phyloP scores from a whole-genome alignment of 2,888 invertebrate species.

The Erannis defoliaria region DNA sequence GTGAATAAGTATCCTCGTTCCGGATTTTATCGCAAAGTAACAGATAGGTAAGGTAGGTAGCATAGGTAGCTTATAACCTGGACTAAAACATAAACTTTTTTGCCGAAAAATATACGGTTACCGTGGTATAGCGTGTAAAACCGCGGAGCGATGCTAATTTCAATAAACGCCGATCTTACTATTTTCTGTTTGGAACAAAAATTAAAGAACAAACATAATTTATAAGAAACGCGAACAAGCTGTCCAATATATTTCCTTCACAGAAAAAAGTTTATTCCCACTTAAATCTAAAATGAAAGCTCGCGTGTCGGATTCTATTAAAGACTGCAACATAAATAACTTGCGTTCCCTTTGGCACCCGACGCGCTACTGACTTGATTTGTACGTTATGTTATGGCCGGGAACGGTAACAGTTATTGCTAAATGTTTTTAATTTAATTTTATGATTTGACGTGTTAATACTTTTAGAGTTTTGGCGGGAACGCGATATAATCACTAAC shows the following conservation, averaged over 20 bases:
- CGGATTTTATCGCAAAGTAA: too few relatives aligned
- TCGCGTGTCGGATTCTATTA: conserved; percentile 28
- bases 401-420: neutral
- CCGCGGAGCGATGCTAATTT: too few relatives aligned
- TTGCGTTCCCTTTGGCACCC: conserved; percentile 19
- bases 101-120: too few relatives aligned
- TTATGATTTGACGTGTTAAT: neutral
- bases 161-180: too few relatives aligned
- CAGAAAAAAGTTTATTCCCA: conserved; percentile 23
- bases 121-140: too few relatives aligned
- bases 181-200: neutral
- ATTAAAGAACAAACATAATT: neutral
- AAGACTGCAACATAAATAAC: conserved; percentile 22
- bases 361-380: conserved; percentile 32
- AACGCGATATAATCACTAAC: too few relatives aligned
- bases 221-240: conserved; percentile 8
- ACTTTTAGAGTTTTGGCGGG: too few relatives aligned
- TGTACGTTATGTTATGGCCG: conserved; percentile 29
- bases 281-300: conserved; percentile 21
- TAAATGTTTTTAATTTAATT: neutral
- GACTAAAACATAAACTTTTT: too few relatives aligned
- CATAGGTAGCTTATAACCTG: too few relatives aligned
- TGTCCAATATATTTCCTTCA: conserved; percentile 16
- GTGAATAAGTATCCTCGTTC: too few relatives aligned
- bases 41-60: too few relatives aligned